phyloP scores from a whole-genome alignment of 2,888 invertebrate species.

The Diarsia rubi region DNA sequence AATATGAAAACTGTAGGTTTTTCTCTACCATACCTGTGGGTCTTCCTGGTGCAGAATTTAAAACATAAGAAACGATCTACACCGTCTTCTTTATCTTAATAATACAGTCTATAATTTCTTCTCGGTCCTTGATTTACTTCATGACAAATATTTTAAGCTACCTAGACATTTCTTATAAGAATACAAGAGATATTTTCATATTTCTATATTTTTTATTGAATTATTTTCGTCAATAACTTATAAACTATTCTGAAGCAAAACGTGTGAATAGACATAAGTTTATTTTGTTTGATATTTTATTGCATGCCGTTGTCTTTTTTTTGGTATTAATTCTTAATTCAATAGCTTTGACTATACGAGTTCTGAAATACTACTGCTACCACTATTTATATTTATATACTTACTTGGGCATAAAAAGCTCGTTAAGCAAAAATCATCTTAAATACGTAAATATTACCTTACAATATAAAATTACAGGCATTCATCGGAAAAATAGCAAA shows the following conservation, averaged over 20 bases:
- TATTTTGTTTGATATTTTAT: neutral
- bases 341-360: neutral
- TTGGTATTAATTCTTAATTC: neutral
- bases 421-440: neutral
- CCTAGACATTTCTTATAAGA: neutral
- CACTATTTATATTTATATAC: too few species aligned
- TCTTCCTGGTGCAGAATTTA: neutral
- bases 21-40: too few species aligned
- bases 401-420: neutral
- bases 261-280: neutral
- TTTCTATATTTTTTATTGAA: neutral
- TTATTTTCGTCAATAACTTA: neutral
- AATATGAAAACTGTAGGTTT: neutral
- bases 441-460: neutral
- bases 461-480: constrained; percentile 11
- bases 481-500: constrained; percentile 13
- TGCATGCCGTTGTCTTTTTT: neutral
- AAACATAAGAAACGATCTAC: neutral
- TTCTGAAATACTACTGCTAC: neutral
- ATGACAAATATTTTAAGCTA: neutral
- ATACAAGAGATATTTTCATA: neutral
- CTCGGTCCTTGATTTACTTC: neutral
- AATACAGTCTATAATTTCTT: neutral
- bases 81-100: neutral
- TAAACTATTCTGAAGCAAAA: neutral